These are phyloP conservation scores for Sialis fuliginosa DNA, from an alignment of 2,888 invertebrate genomes.

Conservation along the genomic window DNA sequence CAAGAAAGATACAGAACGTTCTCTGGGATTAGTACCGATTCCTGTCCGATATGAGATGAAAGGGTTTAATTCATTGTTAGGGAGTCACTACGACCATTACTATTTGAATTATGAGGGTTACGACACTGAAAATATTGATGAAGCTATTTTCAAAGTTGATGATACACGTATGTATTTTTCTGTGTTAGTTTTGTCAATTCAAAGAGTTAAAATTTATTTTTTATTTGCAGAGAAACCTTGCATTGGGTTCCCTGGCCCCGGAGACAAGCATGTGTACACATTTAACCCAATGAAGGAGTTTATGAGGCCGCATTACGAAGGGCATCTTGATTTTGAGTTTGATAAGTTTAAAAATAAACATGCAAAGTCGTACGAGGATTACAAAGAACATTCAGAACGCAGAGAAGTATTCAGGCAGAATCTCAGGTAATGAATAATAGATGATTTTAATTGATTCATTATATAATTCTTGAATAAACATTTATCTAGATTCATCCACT, in stretches of 20 bases:
- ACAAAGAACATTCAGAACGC: constrained; percentile 48
- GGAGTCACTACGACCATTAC: constrained; percentile 93
- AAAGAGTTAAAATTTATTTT: constrained; percentile 1
- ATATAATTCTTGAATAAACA: background rate
- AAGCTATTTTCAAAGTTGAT: constrained; percentile 48
- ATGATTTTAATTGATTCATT: background rate
- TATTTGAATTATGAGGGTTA: constrained; percentile 62
- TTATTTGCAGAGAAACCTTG: constrained; percentile 41
- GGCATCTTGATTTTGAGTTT: constrained; percentile 61
- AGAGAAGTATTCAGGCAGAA: constrained; percentile 76
- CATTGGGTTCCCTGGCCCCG: constrained; percentile 74
- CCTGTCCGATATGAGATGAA: constrained; percentile 83
- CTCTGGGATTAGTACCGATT: constrained; percentile 34
- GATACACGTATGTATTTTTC: constrained; percentile 28
- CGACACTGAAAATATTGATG: constrained; percentile 44
- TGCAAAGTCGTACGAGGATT: constrained; percentile 41
- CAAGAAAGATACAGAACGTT: constrained; percentile 36
- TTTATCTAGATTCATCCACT: constrained; percentile 50
- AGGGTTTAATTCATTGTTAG: constrained; percentile 80
- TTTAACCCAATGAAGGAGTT: constrained; percentile 93
- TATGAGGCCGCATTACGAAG: constrained; percentile 47
- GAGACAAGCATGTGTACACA: constrained; percentile 52
- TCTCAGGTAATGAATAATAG: constrained; percentile 33
- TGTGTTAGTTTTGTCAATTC: background rate
- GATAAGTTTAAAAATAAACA: constrained; percentile 55